Evolutionary conservation across 2,888 invertebrate genomes (phyloP).

Genomic region (Eudemis profundana): DNA sequence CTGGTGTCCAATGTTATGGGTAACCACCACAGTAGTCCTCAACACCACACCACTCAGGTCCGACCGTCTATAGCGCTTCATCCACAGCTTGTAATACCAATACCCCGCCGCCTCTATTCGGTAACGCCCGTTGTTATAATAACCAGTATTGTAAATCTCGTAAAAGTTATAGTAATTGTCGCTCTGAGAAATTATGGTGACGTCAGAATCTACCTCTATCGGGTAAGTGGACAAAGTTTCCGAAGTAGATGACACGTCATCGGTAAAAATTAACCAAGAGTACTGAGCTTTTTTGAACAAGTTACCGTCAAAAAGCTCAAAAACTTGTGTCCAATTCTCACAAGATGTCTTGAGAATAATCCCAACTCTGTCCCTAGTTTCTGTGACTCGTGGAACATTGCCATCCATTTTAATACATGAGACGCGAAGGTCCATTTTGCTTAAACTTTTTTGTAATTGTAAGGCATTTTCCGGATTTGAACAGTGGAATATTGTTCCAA

Average conservation of each 20-base stretch:
- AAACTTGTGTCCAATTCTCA: conserved; percentile 59
- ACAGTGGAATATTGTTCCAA: conserved; percentile 64
- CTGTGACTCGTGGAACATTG: conserved; percentile 45
- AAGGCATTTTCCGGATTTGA: conserved; percentile 49
- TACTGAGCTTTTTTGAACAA: conserved; percentile 56
- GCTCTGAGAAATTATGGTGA: conserved; percentile 63
- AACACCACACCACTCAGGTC: conserved; percentile 85
- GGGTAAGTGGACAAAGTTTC: conserved; percentile 64
- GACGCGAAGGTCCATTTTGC: conserved; percentile 53
- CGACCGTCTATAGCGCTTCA: conserved; percentile 69
- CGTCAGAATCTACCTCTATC: conserved; percentile 78
- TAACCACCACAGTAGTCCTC: conserved; percentile 81
- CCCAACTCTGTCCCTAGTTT: conserved; percentile 57
- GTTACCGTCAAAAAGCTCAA: conserved; percentile 49
- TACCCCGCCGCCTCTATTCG: conserved; percentile 77
- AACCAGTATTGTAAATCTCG: conserved; percentile 85
- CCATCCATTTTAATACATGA: conserved; percentile 46
- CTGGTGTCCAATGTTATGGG: conserved; percentile 66
- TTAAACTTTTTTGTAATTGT: conserved; percentile 57
- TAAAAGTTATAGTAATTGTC: conserved; percentile 61
- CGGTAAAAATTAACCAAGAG: conserved; percentile 70
- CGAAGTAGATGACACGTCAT: conserved; percentile 54
- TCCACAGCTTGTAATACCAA: conserved; percentile 68
- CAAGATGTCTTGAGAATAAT: conserved; percentile 65
- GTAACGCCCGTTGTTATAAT: conserved; percentile 79